Conservation (phyloP, 2,888 invertebrate species). For the Choristoneura rosaceana region DNA sequence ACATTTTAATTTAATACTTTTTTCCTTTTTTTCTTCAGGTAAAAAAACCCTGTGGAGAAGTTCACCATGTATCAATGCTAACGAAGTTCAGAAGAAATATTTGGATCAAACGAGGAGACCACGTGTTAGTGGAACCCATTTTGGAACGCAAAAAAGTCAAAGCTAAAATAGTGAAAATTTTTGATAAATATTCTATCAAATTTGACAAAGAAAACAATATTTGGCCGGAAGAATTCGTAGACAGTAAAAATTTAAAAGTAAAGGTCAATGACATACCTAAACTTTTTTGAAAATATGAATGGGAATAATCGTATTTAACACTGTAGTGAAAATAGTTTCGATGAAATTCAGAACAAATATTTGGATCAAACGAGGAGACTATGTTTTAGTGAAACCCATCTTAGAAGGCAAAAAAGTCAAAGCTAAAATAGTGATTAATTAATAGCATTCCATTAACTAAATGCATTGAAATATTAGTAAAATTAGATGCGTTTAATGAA, state of each 20-base stretch:
- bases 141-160: slow-evolving; percentile 97
- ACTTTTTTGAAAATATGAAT: slow-evolving; percentile 86
- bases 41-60: slow-evolving; percentile 86
- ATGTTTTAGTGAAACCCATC: slow-evolving; percentile 95
- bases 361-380: slow-evolving; percentile 97
- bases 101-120: slow-evolving; percentile 97
- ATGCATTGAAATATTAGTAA: too few relatives aligned
- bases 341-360: slow-evolving; percentile 95
- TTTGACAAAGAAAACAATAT: slow-evolving; percentile 85
- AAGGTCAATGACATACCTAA: slow-evolving; percentile 54
- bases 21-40: slow-evolving; percentile 69
- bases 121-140: slow-evolving; percentile 95
- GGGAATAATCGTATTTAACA: slow-evolving; percentile 66
- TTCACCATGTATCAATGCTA: slow-evolving; percentile 95
- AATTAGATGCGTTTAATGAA: too few relatives aligned
- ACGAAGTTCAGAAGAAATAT: slow-evolving; percentile 95
- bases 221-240: slow-evolving; percentile 77
- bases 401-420: slow-evolving; percentile 97
- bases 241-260: slow-evolving; percentile 56
- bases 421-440: slow-evolving; percentile 95
- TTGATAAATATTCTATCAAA: slow-evolving; percentile 88
- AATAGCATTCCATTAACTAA: too few relatives aligned
- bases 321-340: slow-evolving; percentile 74
- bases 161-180: slow-evolving; percentile 93
- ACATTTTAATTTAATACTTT: too few relatives aligned